Conservation (phyloP, 2,888 invertebrate species). For the Artemia sinica region DNA sequence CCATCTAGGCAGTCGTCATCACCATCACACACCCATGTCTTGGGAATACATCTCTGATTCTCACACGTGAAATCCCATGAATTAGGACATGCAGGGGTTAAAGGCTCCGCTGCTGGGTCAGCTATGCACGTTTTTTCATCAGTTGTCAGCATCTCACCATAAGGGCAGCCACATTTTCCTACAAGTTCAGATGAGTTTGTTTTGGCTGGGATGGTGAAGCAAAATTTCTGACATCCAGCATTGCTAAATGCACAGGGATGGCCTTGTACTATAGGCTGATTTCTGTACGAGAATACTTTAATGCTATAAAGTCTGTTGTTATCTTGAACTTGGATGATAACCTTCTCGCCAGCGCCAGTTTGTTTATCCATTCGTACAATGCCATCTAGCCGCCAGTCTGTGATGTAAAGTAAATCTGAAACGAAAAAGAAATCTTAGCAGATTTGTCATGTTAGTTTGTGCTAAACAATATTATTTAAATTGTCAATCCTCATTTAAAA, state of each 20-base stretch:
- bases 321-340: conserved; percentile 69
- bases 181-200: conserved; percentile 34
- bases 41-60: conserved; percentile 77
- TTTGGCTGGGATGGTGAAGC: conserved; percentile 67
- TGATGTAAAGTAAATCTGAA: conserved; percentile 77
- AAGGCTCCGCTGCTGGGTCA: conserved; percentile 70
- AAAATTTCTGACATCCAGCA: conserved; percentile 83
- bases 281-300: conserved; percentile 39
- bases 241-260: conserved; percentile 72
- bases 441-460: not conserved
- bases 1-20: conserved; percentile 90
- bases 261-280: conserved; percentile 45
- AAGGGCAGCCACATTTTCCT: conserved; percentile 73
- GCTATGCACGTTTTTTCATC: conserved; percentile 53
- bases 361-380: conserved; percentile 75
- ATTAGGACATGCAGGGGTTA: conserved; percentile 71
- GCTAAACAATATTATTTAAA: not conserved
- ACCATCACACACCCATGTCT: conserved; percentile 88
- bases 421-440: conserved; percentile 19
- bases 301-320: conserved; percentile 79
- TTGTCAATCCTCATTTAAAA: conserved; percentile 22
- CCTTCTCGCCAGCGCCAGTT: conserved; percentile 68
- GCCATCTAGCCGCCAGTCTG: conserved; percentile 90
- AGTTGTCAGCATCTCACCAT: conserved; percentile 57
- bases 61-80: conserved; percentile 84